Percentiles rank a stretch among this genome's conserved stretches.
phyloP scores from a whole-genome alignment of 2,113 vertebrate genomes.

The Nematolebias whitei region DNA sequence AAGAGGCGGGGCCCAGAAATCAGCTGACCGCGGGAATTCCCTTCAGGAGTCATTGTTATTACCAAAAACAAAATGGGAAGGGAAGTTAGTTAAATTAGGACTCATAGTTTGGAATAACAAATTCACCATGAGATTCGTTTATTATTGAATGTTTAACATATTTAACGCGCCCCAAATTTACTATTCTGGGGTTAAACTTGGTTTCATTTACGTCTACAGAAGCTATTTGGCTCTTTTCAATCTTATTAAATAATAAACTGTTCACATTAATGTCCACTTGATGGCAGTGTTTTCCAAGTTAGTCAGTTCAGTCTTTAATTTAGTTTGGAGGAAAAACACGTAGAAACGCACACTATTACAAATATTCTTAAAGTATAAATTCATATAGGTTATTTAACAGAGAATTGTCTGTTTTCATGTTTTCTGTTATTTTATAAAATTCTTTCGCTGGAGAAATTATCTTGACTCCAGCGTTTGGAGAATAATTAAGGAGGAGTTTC shows the following conservation, averaged over 20 bases:
- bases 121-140: background rate
- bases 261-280: constrained; percentile 38
- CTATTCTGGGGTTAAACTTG: no score
- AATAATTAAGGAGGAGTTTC: no score
- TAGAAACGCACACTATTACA: no score
- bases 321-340: background rate
- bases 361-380: background rate
- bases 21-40: constrained; percentile 65
- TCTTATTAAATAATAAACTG: background rate
- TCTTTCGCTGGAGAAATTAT: no score
- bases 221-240: no score
- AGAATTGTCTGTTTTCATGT: no score
- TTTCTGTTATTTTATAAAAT: no score
- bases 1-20: background rate
- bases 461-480: no score
- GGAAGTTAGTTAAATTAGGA: constrained; percentile 10
- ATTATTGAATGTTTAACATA: no score
- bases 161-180: no score
- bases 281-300: constrained; percentile 28
- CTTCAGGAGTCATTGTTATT: constrained; percentile 33
- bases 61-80: background rate
- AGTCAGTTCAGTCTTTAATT: background rate
- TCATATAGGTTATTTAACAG: background rate
- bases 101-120: background rate
- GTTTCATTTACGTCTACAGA: no score